These are phyloP conservation scores for Actenoides lindsayi DNA, from an alignment of 2,113 vertebrate species.

Conservation along the genomic window DNA sequence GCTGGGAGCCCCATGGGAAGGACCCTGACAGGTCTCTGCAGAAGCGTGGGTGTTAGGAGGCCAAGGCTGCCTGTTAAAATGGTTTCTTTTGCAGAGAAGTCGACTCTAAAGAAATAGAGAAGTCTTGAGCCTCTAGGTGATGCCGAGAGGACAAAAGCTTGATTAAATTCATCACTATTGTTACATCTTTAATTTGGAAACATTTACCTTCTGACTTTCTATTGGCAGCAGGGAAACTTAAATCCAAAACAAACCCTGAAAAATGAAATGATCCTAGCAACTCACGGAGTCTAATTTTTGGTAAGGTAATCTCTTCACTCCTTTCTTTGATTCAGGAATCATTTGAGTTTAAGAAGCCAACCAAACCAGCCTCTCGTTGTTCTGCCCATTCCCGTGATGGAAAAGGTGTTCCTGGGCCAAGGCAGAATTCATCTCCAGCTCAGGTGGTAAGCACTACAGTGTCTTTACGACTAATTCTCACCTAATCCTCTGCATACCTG, in stretches of 20 bases:
- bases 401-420: constrained; percentile 75
- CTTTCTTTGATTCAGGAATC: constrained; percentile 75
- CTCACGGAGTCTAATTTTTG: neutral
- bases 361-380: constrained; percentile 80
- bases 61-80: neutral
- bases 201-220: neutral
- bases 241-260: neutral
- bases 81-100: neutral
- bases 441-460: constrained; percentile 67
- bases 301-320: neutral
- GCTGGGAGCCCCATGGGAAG: neutral
- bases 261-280: neutral
- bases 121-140: neutral
- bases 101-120: neutral
- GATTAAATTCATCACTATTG: neutral
- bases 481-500: neutral
- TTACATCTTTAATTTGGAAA: neutral
- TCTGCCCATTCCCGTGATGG: constrained; percentile 62
- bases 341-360: constrained; percentile 96
- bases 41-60: neutral
- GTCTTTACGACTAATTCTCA: neutral
- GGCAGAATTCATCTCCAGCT: constrained; percentile 84
- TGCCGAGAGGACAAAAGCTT: neutral
- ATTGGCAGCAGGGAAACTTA: neutral
- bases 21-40: fast-evolving